phyloP scores from a whole-genome alignment of 2,113 vertebrate species.

The Gallinago paraguaiae region DNA sequence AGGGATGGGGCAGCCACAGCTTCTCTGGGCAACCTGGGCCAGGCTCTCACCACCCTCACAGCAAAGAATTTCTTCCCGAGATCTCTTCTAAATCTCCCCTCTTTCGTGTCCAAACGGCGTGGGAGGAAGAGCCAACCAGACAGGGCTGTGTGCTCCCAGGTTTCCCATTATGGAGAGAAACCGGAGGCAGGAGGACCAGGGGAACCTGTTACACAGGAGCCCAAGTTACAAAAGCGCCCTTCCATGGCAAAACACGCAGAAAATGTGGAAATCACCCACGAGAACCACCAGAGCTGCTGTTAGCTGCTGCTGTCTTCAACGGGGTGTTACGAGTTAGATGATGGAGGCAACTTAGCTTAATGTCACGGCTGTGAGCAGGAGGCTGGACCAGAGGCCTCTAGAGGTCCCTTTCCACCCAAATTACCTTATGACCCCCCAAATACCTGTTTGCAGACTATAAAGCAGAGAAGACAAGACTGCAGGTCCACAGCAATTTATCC shows the following conservation, averaged over 20 bases:
- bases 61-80: too few relatives aligned
- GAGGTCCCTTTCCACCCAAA: not conserved
- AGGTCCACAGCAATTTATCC: not conserved
- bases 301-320: not conserved
- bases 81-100: too few relatives aligned
- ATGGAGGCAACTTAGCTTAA: not conserved
- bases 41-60: too few relatives aligned
- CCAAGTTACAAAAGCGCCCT: not conserved
- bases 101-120: not conserved
- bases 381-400: not conserved
- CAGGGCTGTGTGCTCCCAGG: accelerated
- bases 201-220: constrained; percentile 10
- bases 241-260: not conserved
- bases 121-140: not conserved
- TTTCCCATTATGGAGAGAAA: not conserved
- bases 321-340: accelerated
- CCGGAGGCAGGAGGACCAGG: constrained; percentile 2
- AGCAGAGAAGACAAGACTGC: not conserved
- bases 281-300: not conserved
- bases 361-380: not conserved
- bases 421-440: not conserved
- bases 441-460: not conserved
- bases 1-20: too few relatives aligned
- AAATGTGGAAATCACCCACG: not conserved
- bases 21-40: too few relatives aligned